Conservation (phyloP, 2,113 vertebrate genomes). For the Megaptera novaeangliae region DNA sequence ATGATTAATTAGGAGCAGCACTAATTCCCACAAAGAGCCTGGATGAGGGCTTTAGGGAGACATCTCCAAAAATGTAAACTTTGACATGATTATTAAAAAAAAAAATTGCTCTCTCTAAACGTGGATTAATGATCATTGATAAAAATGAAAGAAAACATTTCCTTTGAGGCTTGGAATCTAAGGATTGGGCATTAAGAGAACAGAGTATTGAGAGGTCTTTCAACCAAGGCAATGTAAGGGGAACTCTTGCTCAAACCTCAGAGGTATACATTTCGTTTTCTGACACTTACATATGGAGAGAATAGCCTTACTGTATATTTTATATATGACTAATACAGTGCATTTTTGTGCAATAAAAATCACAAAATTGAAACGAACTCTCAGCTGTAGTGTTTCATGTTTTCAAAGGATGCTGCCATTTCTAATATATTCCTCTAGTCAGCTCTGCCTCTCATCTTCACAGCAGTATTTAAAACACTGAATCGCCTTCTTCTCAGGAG, state of each 20-base stretch:
- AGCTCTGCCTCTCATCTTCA: not conserved
- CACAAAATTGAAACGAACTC: not conserved
- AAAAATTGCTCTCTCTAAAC: not conserved
- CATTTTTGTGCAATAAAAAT: not conserved
- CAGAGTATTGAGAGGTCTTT: not conserved
- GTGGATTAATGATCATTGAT: not conserved
- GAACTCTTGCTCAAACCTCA: not conserved
- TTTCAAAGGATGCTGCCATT: not conserved
- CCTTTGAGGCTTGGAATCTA: not conserved
- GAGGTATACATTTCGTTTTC: not conserved
- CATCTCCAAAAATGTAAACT: not conserved
- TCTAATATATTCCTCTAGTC: not conserved
- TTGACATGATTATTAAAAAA: not conserved
- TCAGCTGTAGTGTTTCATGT: not conserved
- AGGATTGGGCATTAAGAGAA: not conserved
- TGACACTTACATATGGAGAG: not conserved
- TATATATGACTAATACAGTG: not conserved
- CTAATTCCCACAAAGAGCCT: not conserved
- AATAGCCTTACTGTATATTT: not conserved
- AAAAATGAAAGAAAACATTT: not conserved
- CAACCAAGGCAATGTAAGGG: not conserved
- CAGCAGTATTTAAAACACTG: not conserved
- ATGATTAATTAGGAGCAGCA: not conserved
- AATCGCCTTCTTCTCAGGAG: not conserved
- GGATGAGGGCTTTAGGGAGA: not conserved